Conservation (phyloP, 2,113 vertebrate genomes). For the Apus apus region DNA sequence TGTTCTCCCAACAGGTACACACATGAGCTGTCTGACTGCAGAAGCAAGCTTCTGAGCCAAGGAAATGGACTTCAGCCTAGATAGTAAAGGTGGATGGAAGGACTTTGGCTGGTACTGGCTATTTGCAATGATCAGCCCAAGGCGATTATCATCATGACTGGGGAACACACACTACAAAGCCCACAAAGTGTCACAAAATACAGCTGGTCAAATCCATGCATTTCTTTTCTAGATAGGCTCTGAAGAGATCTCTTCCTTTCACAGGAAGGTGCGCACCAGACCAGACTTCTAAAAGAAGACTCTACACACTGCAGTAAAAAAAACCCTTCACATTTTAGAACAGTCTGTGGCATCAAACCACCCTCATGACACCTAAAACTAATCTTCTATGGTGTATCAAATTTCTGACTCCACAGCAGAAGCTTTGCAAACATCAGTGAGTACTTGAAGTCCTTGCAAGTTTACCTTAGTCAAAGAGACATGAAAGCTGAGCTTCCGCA, state of each 20-base stretch:
- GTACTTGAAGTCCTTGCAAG: background rate
- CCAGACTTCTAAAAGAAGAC: background rate
- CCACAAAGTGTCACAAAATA: background rate
- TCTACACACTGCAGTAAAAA: background rate
- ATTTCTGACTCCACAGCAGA: background rate
- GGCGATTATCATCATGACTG: background rate
- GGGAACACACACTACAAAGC: background rate
- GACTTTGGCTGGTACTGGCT: background rate
- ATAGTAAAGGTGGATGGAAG: background rate
- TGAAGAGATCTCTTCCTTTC: background rate
- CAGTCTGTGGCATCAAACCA: background rate
- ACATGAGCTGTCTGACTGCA: background rate
- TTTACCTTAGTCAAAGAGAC: background rate
- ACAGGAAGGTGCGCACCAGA: background rate
- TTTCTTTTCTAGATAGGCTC: rapidly evolving
- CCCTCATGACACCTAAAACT: background rate
- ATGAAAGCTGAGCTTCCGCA: background rate
- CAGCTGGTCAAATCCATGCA: background rate
- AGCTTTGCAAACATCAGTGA: background rate
- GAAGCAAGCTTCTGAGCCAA: background rate
- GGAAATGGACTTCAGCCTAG: background rate
- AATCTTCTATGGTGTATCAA: background rate
- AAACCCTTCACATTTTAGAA: background rate
- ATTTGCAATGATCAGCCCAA: background rate
- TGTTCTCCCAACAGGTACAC: background rate